phyloP scores from a whole-genome alignment of 1,140 invertebrate species.

The Drosophila cardini region DNA sequence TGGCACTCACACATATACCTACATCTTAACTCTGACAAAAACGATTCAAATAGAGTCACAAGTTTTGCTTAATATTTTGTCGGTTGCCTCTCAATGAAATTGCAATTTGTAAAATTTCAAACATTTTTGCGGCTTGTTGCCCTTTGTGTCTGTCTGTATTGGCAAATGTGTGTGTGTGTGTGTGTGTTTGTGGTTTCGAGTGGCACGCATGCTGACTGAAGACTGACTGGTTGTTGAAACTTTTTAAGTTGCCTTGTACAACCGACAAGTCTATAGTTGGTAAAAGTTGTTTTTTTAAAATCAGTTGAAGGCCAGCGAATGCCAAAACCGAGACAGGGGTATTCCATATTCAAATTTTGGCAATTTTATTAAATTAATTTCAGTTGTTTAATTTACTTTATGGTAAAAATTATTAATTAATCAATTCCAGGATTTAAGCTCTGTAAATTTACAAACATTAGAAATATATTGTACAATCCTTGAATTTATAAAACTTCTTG shows the following conservation, averaged over 20 bases:
- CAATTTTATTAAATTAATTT: too few relatives aligned
- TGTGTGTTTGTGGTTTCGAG: conserved; percentile 36
- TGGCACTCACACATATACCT: background rate
- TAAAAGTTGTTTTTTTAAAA: conserved; percentile 23
- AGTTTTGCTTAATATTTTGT: conserved; percentile 62
- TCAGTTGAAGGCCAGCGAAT: conserved; percentile 4
- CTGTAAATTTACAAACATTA: too few relatives aligned
- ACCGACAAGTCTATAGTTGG: conserved; percentile 45
- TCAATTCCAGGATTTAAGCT: too few relatives aligned
- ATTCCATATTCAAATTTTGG: background rate
- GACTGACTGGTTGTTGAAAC: conserved; percentile 51
- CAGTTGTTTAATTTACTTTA: too few relatives aligned
- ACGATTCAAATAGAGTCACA: conserved; percentile 54
- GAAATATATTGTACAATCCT: too few relatives aligned
- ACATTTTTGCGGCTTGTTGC: conserved; percentile 72
- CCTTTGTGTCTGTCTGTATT: conserved; percentile 40
- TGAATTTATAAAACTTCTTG: too few relatives aligned
- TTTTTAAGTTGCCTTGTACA: conserved; percentile 54
- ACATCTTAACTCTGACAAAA: conserved; percentile 18
- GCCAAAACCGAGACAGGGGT: background rate
- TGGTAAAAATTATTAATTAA: too few relatives aligned
- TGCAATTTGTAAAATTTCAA: conserved; percentile 71
- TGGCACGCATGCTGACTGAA: conserved; percentile 43
- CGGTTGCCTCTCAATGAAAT: conserved; percentile 65
- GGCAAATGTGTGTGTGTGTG: conserved; percentile 7